Conservation (phyloP, 2,888 invertebrate species). For the Amiota mariae region DNA sequence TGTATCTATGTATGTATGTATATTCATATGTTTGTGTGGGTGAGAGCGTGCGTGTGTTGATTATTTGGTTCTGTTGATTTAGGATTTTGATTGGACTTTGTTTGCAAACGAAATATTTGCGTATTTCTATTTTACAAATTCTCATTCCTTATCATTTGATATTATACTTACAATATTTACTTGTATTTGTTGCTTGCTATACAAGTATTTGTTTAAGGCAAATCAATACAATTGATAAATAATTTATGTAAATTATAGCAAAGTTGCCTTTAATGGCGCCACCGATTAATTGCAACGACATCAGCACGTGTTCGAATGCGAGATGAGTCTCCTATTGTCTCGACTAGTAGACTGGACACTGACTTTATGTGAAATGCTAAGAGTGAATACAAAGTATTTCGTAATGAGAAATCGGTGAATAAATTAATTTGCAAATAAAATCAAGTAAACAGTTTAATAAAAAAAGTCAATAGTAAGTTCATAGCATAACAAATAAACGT, state of each 20-base stretch:
- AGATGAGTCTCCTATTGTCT: too few species aligned
- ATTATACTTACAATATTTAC: not conserved
- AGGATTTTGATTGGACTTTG: conserved; percentile 9
- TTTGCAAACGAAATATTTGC: conserved; percentile 24
- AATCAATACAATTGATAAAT: conserved; percentile 13
- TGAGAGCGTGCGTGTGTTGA: not conserved
- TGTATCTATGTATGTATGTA: not conserved
- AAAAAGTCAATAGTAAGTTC: too few species aligned
- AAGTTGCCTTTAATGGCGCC: not conserved
- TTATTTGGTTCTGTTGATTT: conserved; percentile 13
- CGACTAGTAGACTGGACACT: too few species aligned
- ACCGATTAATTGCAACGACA: not conserved
- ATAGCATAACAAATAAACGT: too few species aligned
- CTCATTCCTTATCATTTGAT: not conserved
- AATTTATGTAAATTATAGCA: conserved; percentile 19
- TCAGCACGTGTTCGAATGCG: not conserved
- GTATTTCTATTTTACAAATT: conserved; percentile 10
- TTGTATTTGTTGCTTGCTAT: not conserved
- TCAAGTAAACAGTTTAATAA: too few species aligned
- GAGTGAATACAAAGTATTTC: too few species aligned
- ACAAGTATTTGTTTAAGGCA: not conserved
- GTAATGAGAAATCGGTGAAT: too few species aligned
- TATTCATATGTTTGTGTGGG: not conserved
- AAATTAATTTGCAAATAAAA: too few species aligned
- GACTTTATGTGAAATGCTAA: too few species aligned